Conservation (phyloP, 2,113 vertebrate genomes). For the Chlamydotis undulata region DNA sequence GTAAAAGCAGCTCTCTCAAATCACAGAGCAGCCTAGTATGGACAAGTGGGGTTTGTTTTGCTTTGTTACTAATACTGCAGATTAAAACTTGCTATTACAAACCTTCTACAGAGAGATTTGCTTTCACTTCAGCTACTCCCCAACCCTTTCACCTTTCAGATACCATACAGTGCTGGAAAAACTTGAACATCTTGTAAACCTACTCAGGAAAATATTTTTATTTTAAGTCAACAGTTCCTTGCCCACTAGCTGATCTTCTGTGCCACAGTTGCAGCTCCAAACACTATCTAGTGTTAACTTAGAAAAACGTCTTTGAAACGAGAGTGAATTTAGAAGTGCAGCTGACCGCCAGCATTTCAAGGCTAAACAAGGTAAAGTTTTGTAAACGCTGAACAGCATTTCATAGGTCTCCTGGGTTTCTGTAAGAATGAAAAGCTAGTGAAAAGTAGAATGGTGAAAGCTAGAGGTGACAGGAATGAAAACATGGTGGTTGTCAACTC, state of each 20-base stretch:
- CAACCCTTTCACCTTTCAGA: not conserved
- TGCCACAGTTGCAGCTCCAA: not conserved
- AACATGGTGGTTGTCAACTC: not conserved
- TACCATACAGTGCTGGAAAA: not conserved
- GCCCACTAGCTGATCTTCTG: not conserved
- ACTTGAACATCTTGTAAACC: not conserved
- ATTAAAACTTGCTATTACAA: constrained; percentile 42
- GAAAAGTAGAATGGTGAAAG: not conserved
- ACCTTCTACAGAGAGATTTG: constrained; percentile 13
- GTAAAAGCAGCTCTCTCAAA: constrained; percentile 16
- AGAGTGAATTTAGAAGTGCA: not conserved
- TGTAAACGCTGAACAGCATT: not conserved
- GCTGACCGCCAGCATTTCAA: not conserved
- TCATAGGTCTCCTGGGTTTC: not conserved
- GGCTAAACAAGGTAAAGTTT: not conserved
- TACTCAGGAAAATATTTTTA: not conserved
- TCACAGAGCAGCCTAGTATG: not conserved
- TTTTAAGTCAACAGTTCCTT: not conserved
- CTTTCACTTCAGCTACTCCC: not conserved
- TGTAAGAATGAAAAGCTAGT: not conserved
- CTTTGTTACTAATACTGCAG: constrained; percentile 33
- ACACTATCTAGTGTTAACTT: not conserved
- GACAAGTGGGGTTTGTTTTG: constrained; percentile 37
- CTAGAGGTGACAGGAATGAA: not conserved
- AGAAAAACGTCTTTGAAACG: not conserved